Base-by-base conservation (phyloP, 1,140 invertebrate species). In the Aplysia californica region DNA sequence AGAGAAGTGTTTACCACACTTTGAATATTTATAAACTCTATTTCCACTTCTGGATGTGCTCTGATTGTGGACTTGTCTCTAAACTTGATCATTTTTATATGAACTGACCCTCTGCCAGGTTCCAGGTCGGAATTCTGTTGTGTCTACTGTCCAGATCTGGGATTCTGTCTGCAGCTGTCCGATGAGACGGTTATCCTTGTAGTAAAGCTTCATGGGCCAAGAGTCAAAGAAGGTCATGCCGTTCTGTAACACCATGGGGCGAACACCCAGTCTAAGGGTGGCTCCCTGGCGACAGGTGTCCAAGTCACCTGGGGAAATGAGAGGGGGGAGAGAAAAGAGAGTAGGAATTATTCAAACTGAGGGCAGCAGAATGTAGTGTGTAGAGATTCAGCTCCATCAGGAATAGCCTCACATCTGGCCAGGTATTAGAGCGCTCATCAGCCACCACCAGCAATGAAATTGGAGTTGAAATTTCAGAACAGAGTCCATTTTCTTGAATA, bases 151-250 rank as follows among this genome's bases (percentile, higher is more conserved):
- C 87, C 87, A 89, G 1, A 80, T 73, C 26, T 83, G 81, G 20
- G 79, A 81, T 1, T 80, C 58, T 20, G 85, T 89, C 70, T 86
- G 80, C 29, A 86, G 77, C 0, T 83, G 83, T 0, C 83, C 84
- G 65, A 81, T 79, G 36, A 89, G 69, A 35, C 83, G 77, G 4
- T 83, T 86, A 66, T 88, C 81, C 50, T 81, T 58, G 77, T 88
- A 90, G 67, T 84, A 88, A 26, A 90, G 70, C 21, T 83, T 83
- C 6, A 89, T 44, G 0, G 87, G 86, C 59, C 84, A 83, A 31
- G 85, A 86, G 71, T 87, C 86, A 20, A 90, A 23, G 69, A 87
- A 85, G 65, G 87, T 87, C 74, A 82, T 86, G 64, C 85, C 86
- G 18, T 87, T 80, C 21, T 75, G 3, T 2, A 89, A 77, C 0